Base-by-base conservation (phyloP, 2,888 invertebrate genomes). In the Dyspetes luteomarginatus region DNA sequence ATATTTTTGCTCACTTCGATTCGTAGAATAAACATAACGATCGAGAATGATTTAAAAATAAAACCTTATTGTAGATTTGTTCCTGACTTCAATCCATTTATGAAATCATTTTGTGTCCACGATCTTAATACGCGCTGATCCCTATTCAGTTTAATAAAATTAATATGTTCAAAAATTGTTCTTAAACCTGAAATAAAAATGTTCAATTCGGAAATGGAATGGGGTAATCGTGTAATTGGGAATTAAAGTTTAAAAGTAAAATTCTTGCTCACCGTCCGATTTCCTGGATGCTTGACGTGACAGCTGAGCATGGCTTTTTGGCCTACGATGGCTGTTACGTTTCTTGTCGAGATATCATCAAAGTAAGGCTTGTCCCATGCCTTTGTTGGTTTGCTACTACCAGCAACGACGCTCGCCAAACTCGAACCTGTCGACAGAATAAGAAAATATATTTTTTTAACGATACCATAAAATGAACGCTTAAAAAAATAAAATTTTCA, bases 221-320 rank as follows among this genome's bases (percentile, higher is more conserved):
- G n/a, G n/a, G n/a, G 9, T 2, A 5, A 36, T 36, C 26, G 15
- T 5, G 43, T 4, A 24, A 64, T 5, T 64, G 28, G 17, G 24
- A 50, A 55, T n/a, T 73, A 3, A 1, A 7, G 28, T 36, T 36
- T 36, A 2, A 12, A 36, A 36, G 12, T 2, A 36, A 36, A 36
- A n/a, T n/a, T n/a, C n/a, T n/a, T n/a, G n/a, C 95, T 95, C 91
- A 97, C 97, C 92, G 97, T 97, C 92, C 97, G 94, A 91, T 97
- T 96, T 64, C 97, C 97, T 87, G 96, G 96, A 92, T 97, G 96
- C 90, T 97, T 97, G 60, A 97, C 97, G 72, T 97, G 94, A 92
- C 97, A 97, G 89, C 95, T 94, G 84, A 97, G 93, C 85, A 96
- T 93, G 19, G 96, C 95, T 1, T 95, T 95, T 92, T 97, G 97